These are phyloP conservation scores for Agonopterix subpropinquella DNA, from an alignment of 2,888 invertebrate species.

Conservation along the genomic window DNA sequence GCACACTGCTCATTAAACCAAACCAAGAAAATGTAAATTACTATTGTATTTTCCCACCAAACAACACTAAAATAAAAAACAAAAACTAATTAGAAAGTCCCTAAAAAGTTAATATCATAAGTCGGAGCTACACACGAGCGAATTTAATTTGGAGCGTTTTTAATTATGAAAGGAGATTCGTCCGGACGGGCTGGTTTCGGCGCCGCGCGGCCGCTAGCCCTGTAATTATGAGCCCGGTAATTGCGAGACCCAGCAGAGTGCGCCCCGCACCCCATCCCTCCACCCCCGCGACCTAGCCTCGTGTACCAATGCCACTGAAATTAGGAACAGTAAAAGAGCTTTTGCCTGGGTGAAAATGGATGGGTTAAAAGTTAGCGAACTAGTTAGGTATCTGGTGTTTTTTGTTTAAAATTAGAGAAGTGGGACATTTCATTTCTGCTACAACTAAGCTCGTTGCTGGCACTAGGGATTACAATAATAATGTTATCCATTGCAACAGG, in stretches of 20 bases:
- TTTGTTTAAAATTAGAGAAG: no score
- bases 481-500: no score
- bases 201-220: slow-evolving; percentile 66
- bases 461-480: no score
- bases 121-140: slow-evolving; percentile 67
- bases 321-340: slow-evolving; percentile 25
- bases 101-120: slow-evolving; percentile 73
- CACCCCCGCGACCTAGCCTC: slow-evolving; percentile 42
- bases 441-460: no score
- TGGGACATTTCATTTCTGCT: no score
- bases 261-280: slow-evolving; percentile 35
- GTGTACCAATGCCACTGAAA: slow-evolving; percentile 43
- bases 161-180: slow-evolving; percentile 71
- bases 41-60: slow-evolving; percentile 5
- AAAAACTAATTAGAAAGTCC: slow-evolving; percentile 70
- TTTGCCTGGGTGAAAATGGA: slow-evolving; percentile 16
- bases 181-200: slow-evolving; percentile 61
- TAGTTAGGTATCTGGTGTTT: no score
- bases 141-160: slow-evolving; percentile 75
- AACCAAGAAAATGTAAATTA: background rate
- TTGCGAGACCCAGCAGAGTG: slow-evolving; percentile 59
- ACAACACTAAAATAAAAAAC: slow-evolving; percentile 34
- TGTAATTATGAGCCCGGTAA: slow-evolving; percentile 74
- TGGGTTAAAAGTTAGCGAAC: no score
- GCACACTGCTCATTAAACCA: background rate